Percentiles rank a stretch among this genome's conserved stretches.
Conservation (phyloP, 2,888 invertebrate genomes). For the Hololepta plana region DNA sequence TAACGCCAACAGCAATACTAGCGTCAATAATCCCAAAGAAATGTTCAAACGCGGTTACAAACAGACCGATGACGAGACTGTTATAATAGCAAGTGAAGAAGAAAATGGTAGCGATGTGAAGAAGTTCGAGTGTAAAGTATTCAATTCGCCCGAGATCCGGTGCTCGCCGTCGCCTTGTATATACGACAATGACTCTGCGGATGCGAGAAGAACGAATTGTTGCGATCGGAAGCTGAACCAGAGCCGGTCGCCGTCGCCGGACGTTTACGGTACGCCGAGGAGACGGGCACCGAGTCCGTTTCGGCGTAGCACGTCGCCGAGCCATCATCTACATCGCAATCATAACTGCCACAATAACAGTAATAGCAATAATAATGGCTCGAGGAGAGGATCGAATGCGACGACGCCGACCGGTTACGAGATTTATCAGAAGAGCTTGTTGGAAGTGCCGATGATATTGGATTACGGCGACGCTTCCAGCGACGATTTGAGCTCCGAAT, state of each 20-base stretch:
- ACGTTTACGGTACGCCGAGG: neutral
- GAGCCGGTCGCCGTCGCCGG: neutral
- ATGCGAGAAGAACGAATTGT: constrained; percentile 5
- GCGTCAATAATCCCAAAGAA: too few relatives aligned
- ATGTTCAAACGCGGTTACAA: too few relatives aligned
- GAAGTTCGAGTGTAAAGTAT: too few relatives aligned
- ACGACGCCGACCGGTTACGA: constrained; percentile 40
- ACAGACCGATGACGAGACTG: too few relatives aligned
- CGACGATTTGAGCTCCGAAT: constrained; percentile 80
- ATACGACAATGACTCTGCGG: constrained; percentile 15
- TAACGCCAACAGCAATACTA: too few relatives aligned
- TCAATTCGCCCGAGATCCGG: constrained; percentile 21
- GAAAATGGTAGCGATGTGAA: too few relatives aligned
- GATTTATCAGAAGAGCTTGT: constrained; percentile 57
- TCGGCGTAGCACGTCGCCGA: constrained; percentile 14
- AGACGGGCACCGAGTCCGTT: neutral
- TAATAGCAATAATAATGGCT: constrained; percentile 14
- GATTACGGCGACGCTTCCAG: constrained; percentile 84
- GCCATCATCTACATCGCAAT: constrained; percentile 13
- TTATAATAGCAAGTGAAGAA: too few relatives aligned
- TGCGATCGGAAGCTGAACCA: constrained; percentile 4
- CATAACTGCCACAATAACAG: too few relatives aligned
- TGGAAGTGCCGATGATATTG: constrained; percentile 55
- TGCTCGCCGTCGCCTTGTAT: constrained; percentile 25
- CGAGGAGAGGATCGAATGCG: constrained; percentile 17